Conservation (phyloP, 2,797 vertebrate species). For the Pygocentrus nattereri region DNA sequence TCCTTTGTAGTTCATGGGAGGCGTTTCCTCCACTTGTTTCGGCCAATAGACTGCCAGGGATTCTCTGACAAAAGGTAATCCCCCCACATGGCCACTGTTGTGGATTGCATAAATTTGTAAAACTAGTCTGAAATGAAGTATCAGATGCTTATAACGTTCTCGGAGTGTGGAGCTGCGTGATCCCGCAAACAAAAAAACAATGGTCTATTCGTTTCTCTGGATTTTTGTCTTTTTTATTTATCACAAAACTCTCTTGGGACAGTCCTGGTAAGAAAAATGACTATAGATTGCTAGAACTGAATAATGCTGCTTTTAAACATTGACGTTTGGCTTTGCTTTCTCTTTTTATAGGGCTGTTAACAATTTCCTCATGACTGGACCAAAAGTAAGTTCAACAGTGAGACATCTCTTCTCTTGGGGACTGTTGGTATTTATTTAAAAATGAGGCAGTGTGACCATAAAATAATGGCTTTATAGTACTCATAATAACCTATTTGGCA, state of each 20-base stretch:
- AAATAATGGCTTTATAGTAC: too few species aligned
- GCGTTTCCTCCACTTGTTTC: conserved; percentile 72
- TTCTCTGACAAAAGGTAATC: conserved; percentile 52
- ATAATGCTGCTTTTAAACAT: background rate
- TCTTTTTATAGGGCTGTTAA: conserved; percentile 87
- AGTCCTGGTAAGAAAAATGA: conserved; percentile 77
- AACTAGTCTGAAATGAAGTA: conserved; percentile 32
- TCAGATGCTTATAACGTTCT: conserved; percentile 44
- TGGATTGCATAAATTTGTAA: conserved; percentile 53
- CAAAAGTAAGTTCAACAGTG: conserved; percentile 84
- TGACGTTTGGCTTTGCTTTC: background rate
- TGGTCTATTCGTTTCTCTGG: conserved; percentile 64
- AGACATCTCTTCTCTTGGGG: background rate
- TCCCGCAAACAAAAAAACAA: conserved; percentile 50
- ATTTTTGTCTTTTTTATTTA: conserved; percentile 62
- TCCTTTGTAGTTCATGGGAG: conserved; percentile 78
- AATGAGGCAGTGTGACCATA: too few species aligned
- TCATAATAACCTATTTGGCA: too few species aligned
- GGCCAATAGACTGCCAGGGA: conserved; percentile 56
- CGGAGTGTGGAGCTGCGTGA: conserved; percentile 14
- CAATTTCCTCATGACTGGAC: conserved; percentile 95
- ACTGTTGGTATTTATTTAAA: background rate
- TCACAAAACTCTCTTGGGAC: conserved; percentile 57
- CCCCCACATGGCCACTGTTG: conserved; percentile 61
- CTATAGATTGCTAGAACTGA: background rate